Base-by-base conservation (phyloP, 2,888 invertebrate species). In the Druceiella hillmani region DNA sequence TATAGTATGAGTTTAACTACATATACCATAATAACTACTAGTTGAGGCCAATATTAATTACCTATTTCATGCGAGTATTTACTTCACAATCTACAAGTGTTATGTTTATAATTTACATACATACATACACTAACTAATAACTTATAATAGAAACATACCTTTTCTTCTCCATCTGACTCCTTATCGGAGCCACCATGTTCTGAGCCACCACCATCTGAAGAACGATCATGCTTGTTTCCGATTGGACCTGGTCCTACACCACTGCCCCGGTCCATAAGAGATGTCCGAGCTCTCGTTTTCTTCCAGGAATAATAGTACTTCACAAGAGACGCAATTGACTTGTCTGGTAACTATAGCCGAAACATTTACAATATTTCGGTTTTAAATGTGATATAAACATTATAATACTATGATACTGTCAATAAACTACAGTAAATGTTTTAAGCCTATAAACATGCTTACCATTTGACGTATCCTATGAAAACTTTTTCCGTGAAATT, bases 261-360 rank as follows among this genome's bases (percentile, higher is more conserved):
- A 51, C 85, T 85, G 51, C 87, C 82, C 13, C 86, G 81, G 67
- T 97, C 97, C 90, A 97, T 95, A 22, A 94, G 74, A 54, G 94
- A 94, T 37, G 88, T 90, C 40, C 92, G 80, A 53, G 89, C 86
- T 52, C 93, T 74, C 13, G 92, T 91, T 62, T 97, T 97, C 64
- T 98, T 98, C 97, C 97, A 97, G 55, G 92, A 90, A 62, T 98
- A 98, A 65, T 97, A 98, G 62, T 95, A 95, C 65, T 94, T 94
- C 2, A 98, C 95, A 54, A 98, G 73, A 52, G 89, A 89, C 30
- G 94, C 90, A 58, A 97, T 94, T 31, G 92, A 87, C 71, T 98
- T 98, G 61, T 97, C 97, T 17, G 97, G 97, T 54, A 97, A 71
- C 94, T 95, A 64, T 14, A 66, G 55, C 46, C 41, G n/a, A 6